Evolutionary conservation across 2,797 vertebrate genomes (phyloP).

Genomic region (Sebastes iracundus): DNA sequence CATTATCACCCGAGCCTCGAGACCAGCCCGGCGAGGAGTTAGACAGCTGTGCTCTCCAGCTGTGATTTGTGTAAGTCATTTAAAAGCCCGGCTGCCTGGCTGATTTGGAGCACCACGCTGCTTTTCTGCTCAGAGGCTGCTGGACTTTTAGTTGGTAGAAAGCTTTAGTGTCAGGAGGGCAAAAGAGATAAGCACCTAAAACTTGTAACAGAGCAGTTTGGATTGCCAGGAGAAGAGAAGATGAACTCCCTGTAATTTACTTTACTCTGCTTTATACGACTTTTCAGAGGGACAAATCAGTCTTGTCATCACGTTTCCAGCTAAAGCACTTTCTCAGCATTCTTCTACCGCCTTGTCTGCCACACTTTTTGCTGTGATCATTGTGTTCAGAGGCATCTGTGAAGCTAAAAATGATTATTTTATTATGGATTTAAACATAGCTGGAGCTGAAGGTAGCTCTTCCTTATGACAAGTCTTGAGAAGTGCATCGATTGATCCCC

Average conservation of each 20-base stretch:
- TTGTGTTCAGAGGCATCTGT: background rate
- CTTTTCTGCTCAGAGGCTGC: background rate
- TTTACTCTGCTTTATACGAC: background rate
- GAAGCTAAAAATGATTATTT: background rate
- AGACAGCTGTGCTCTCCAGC: constrained; percentile 56
- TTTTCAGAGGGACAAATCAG: background rate
- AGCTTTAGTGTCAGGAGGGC: constrained; percentile 15
- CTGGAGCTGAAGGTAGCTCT: background rate
- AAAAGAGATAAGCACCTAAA: background rate
- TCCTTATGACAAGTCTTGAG: background rate
- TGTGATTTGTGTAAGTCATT: constrained; percentile 47
- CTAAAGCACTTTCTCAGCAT: background rate
- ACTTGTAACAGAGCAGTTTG: constrained; percentile 21
- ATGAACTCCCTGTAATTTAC: background rate
- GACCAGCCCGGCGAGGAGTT: background rate
- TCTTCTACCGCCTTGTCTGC: background rate
- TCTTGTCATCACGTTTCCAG: background rate
- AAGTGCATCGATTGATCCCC: background rate
- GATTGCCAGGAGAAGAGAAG: constrained; percentile 11
- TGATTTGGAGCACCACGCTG: background rate
- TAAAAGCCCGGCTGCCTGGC: constrained; percentile 22
- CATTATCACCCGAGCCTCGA: constrained; percentile 1
- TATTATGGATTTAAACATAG: background rate
- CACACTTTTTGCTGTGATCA: background rate
- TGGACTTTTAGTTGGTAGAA: background rate